phyloP scores from a whole-genome alignment of 64 coral and sea anemone species.

The Astreopora myriophthalma region DNA sequence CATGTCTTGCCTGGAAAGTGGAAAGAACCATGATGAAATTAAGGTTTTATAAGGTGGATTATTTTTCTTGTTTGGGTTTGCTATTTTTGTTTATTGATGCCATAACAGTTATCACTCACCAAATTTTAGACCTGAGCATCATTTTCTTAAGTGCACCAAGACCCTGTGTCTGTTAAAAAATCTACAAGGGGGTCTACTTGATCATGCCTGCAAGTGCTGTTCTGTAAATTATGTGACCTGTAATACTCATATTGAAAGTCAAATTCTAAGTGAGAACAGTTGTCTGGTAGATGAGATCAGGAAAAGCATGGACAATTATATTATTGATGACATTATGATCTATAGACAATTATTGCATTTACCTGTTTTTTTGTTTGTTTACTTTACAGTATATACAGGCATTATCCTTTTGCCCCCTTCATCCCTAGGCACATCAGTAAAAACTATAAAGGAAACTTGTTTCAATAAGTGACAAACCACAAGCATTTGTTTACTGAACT shows the following conservation, averaged over 20 bases:
- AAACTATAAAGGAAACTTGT: conserved; percentile 32
- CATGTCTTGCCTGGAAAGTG: background rate
- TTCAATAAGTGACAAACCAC: background rate
- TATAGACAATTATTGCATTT: background rate
- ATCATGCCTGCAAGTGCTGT: background rate
- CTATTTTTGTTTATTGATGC: background rate
- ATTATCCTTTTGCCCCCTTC: conserved; percentile 28
- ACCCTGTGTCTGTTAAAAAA: background rate
- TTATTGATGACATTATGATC: background rate
- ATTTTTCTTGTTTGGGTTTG: background rate
- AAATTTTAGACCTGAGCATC: conserved; percentile 9
- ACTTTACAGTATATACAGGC: conserved; percentile 63
- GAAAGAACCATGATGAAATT: background rate
- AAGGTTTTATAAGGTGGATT: background rate
- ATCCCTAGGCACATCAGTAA: conserved; percentile 54
- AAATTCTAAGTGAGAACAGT: background rate
- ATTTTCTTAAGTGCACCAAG: background rate
- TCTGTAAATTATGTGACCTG: background rate
- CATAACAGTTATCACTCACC: background rate
- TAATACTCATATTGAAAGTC: background rate
- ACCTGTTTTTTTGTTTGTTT: background rate
- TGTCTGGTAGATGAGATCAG: background rate
- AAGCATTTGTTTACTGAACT: background rate
- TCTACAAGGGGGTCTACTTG: background rate
- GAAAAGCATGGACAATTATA: background rate